Evolutionary conservation across 2,888 invertebrate genomes (phyloP), one percentile per base, ranked within the genome.

Genomic region (Malachius bipustulatus): DNA sequence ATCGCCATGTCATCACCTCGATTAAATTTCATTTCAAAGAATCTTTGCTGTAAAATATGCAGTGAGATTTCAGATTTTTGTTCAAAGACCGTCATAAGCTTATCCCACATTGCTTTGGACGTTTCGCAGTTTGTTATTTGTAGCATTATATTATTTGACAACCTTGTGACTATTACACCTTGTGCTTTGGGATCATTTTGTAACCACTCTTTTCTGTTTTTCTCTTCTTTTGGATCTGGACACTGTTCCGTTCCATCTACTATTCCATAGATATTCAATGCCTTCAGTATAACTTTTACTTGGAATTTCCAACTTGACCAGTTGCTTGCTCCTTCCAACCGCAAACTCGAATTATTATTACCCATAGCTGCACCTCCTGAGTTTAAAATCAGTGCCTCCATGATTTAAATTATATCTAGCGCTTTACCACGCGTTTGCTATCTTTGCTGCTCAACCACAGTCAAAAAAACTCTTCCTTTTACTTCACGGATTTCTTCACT

Each of bases 11-110:
- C 31, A 9, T 34, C 24, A 19, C 24, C 24, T 11, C 12, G 34
- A 13, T 16, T 11, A 9, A 30, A 35, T 15, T 27, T 27, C n/a
- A n/a, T n/a, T n/a, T n/a, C n/a, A n/a, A n/a, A n/a, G n/a, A n/a
- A n/a, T 30, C 26, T 16, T 24, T 35, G 30, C 11, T 35, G 19
- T 2, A 35, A 9, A 24, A 35, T 4, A 14, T 35, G 35, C 10
- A 30, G 8, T 24, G 26, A 30, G 6, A 8, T 10, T 28, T 28
- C 28, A 6, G 9, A 28, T 28, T 9, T 9, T 28, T 28, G 28
- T 28, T 9, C 11, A 28, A 9, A 28, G 6, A 19, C 24, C 6
- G 24, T n/a, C 6, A 19, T 6, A 6, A 19, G n/a, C 24, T 19
- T 19, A 8, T 19, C 6, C 24, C 24, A 19, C 24, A 19, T 19